These are phyloP conservation scores for human DNA, from an alignment of 2,113 vertebrate species.

Conservation along the genomic window GRCh38 chr9:9601501-9602000, in stretches of 20 bases:
- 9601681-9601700: background rate
- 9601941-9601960: background rate
- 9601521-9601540: background rate
- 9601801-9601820: background rate
- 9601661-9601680: background rate
- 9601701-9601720: background rate
- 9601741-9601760: background rate
- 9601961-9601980: background rate
- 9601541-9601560: background rate
- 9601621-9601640: background rate
- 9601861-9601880: background rate
- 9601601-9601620: background rate
- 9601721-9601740: background rate
- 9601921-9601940: background rate
- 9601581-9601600: background rate
- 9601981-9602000: background rate
- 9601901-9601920: background rate
- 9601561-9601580: background rate
- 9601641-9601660: background rate
- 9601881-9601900: background rate
- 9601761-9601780: accelerated
- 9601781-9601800: background rate
- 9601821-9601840: background rate
- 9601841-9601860: background rate
- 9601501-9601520: background rate